Evolutionary conservation across 2,888 invertebrate genomes (phyloP), one percentile per base, ranked within the genome.

Genomic region (Cryptus viduatorius): DNA sequence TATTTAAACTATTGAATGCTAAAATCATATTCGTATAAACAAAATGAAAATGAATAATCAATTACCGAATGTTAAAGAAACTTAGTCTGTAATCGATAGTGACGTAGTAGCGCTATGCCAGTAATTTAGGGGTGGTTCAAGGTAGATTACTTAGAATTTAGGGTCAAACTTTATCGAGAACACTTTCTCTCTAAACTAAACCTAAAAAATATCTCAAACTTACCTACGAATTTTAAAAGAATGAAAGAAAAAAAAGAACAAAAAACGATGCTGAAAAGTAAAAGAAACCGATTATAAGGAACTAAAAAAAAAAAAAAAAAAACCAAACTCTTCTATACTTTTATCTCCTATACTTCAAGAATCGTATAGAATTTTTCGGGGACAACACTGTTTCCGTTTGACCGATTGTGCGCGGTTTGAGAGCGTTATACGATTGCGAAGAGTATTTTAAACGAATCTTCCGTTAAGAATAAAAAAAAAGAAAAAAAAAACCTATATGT

Each of bases 1-100:
- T 93, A 93, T 92, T 92, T 93, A 93, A 92, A 93, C 91, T 92
- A 93, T 92, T 90, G 90, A 93, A 92, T 89, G 91, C 91, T 93
- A 92, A 93, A 92, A 90, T 90, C 91, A 89, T 92, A 92, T 89
- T 92, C 91, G 90, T 92, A 92, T 92, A 90, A 91, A 90, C 86
- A 90, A 86, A 88, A 89, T 89, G 87, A 88, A 90, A 90, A 88
- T 90, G 87, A 92, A 90, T 91, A 92, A 92, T 90, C 90, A 89
- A 92, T 89, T 90, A 91, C 87, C 89, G 89, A 90, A 89, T 91
- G 90, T 90, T 90, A 90, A 91, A 90, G 84, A 82, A 82, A 82
- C 46, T 79, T 92, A 92, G 92, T 89, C 88, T 90, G 88, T 92
- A 92, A 91, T 91, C 90, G 85, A 90, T 92, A 93, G 91, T 81